Percentiles rank a stretch among this genome's conserved stretches.
These are phyloP conservation scores for Muscidifurax raptorellus DNA, from an alignment of 1,140 invertebrate species.

Conservation along the genomic window DNA sequence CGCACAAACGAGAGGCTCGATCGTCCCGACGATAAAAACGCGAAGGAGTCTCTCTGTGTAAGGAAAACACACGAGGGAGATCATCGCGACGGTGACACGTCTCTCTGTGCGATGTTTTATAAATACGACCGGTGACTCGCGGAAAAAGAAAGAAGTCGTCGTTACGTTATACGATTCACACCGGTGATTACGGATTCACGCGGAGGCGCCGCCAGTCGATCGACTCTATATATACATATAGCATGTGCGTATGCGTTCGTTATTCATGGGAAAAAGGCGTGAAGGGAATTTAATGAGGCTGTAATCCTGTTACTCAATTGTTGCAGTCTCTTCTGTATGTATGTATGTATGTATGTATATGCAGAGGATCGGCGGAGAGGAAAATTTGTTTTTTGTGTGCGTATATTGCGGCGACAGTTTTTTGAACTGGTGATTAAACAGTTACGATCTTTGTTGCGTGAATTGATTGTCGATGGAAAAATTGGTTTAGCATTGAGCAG, in stretches of 20 bases:
- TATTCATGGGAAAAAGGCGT: neutral
- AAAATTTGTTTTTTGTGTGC: neutral
- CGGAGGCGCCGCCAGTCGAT: neutral
- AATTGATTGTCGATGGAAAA: neutral
- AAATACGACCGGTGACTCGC: neutral
- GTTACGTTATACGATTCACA: neutral
- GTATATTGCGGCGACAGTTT: neutral
- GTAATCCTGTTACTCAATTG: constrained; percentile 20
- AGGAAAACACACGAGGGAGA: neutral
- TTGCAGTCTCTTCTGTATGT: neutral
- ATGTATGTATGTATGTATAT: neutral
- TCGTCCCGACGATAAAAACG: neutral
- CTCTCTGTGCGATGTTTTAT: neutral
- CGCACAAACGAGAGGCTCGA: neutral
- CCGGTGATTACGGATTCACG: neutral
- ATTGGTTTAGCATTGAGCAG: neutral
- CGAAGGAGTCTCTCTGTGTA: neutral
- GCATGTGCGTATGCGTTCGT: too few species aligned
- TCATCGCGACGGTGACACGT: neutral
- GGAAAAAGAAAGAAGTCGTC: neutral
- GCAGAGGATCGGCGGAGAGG: neutral
- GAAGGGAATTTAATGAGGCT: constrained; percentile 12
- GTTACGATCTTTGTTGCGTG: neutral
- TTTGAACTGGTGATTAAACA: neutral
- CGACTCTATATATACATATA: neutral